Conservation (phyloP, 2,113 vertebrate species). For the Eurystomus gularis region DNA sequence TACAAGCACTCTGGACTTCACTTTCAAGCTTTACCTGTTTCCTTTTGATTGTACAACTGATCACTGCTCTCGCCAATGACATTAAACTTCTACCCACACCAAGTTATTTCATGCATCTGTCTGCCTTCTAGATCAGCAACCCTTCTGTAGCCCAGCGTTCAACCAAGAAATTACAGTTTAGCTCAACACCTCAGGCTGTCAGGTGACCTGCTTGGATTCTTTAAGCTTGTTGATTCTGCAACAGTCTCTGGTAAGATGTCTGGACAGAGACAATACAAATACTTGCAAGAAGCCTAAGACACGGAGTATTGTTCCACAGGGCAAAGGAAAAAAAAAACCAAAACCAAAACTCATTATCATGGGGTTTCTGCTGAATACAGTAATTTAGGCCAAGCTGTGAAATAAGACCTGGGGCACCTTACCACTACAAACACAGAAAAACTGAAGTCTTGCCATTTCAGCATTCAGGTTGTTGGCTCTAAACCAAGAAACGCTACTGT, state of each 20-base stretch:
- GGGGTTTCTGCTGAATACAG: background rate
- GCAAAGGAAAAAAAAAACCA: background rate
- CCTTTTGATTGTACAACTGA: background rate
- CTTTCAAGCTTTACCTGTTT: background rate
- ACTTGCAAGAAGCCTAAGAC: background rate
- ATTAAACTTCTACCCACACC: background rate
- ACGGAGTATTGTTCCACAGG: background rate
- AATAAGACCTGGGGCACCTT: background rate
- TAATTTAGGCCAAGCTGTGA: background rate
- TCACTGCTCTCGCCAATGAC: background rate
- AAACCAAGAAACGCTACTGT: background rate
- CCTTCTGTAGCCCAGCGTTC: background rate
- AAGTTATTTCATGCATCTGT: background rate
- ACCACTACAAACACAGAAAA: background rate
- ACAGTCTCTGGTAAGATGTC: background rate
- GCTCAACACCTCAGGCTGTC: background rate
- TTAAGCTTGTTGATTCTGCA: background rate
- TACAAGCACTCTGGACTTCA: background rate
- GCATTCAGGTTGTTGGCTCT: background rate
- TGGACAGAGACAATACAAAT: background rate
- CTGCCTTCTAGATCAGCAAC: background rate
- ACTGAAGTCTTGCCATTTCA: background rate
- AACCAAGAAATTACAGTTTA: background rate
- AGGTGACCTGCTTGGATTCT: background rate
- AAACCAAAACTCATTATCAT: background rate